Evolutionary conservation across 2,113 vertebrate genomes (phyloP), one percentile per base, ranked within the genome.

Genomic region (rabbit (Oryctolagus cuniculus)): DNA sequence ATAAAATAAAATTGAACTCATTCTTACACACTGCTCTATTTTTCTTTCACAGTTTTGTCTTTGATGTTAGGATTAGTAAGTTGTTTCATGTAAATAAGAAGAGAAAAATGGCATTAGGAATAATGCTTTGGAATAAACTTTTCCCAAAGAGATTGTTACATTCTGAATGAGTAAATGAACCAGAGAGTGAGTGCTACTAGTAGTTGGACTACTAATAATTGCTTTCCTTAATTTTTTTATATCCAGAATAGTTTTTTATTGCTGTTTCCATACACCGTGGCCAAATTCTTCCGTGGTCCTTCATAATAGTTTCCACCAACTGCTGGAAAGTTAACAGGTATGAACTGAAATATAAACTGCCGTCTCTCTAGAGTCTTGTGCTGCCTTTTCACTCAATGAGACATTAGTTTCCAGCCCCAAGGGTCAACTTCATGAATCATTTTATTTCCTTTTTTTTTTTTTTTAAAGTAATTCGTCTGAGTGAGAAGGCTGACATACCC

Each of bases 271-370:
- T 82, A 82, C 31, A 78, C 63, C 22, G 61, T 64, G 29, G 95
- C 95, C 97, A 97, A 94, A 96, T 96, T 98, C 81, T 96, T 98
- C 94, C 87, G 75, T 80, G 61, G 73, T 19, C 70, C 77, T 95
- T 97, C 95, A 93, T 79, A 97, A 91, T 95, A 97, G 75, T 97
- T 98, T 98, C 92, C 89, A 96, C 93, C 94, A 96, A 90, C 74
- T 97, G 78, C 81, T 97, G 96, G 91, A 93, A 96, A 95, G 24
- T 73, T 95, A 72, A 67, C 87, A 97, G 95, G 75, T 96, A 96
- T 93, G 87, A 91, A 1, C 27, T 61, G 38, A 97, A 92, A 87
- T 88, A 87, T 91, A 96, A 95, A 93, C 78, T 81, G 24, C 75
- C 94, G 44, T 81, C 96, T 90, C 88, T 91, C 77, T 96, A 93